Evolutionary conservation across 2,888 invertebrate species (phyloP).

Genomic region (Holacanthella duospinosa): DNA sequence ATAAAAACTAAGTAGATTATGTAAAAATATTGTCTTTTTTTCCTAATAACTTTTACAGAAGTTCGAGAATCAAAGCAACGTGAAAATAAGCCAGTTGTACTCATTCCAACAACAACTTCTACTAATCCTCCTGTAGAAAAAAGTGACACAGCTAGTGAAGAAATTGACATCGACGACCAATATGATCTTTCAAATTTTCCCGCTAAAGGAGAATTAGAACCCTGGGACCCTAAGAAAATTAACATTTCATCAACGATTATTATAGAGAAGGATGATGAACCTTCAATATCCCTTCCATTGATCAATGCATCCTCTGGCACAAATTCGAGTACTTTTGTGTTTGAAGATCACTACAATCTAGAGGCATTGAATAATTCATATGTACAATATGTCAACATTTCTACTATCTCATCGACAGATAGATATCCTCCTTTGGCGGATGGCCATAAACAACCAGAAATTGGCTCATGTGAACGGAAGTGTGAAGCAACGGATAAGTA

Average conservation of each 20-base stretch:
- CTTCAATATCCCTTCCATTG: neutral
- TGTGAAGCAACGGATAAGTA: neutral
- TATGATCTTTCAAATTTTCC: neutral
- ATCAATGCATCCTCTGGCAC: neutral
- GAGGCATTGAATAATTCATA: neutral
- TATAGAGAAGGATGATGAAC: neutral
- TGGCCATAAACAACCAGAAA: neutral
- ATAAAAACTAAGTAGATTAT: no score
- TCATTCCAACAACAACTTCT: neutral
- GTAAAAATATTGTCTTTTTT: no score
- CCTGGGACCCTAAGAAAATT: neutral
- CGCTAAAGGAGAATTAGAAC: neutral
- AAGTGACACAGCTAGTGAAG: no score
- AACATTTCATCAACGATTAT: neutral
- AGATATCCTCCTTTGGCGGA: neutral
- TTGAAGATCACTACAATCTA: no score
- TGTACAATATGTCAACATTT: neutral
- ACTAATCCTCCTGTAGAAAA: no score
- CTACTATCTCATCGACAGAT: neutral
- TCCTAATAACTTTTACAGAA: no score
- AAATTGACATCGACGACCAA: neutral
- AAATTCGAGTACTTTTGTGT: no score
- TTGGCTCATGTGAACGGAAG: neutral
- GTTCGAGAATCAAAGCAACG: neutral
- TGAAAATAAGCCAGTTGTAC: neutral